Base-by-base conservation (phyloP, 2,113 vertebrate genomes). In the Falco punctatus region DNA sequence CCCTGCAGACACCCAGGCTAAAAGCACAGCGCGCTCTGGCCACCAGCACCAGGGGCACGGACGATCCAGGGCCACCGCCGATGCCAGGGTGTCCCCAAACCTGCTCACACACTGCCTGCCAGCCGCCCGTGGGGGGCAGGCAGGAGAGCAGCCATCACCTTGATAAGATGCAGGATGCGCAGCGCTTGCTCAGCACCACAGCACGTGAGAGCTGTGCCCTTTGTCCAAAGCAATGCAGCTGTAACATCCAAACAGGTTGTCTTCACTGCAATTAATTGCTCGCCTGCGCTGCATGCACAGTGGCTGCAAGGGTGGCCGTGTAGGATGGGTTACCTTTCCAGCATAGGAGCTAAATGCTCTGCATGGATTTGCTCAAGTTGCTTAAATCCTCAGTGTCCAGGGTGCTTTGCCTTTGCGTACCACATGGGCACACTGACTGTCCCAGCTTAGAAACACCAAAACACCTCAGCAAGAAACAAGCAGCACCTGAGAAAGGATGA, bases 151-250 rank as follows among this genome's bases (percentile, higher is more conserved):
- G 12, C 40, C 20, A 1, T 8, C 2, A 8, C 55, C 38, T 32
- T 2, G 4, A 4, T 9, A 40, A 27, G 40, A 30, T 21, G 2
- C 2, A 4, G n/a, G 26, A 58, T 30, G 9, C 3, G 14, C 9
- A 22, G n/a, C 2, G 1, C 22, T 18, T 14, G 20, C 23, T 54
- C 28, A 70, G 54, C 20, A n/a, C 49, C 27, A 30, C 22, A 51
- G 24, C 6, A 2, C 8, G 7, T 10, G 54, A 42, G 38, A 52
- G 38, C 54, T 26, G 27, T 3, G 19, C 4, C 15, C 13, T 24
- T 33, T 14, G 20, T 42, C 32, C 40, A n/a, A 38, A 75, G 32
- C 64, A 33, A 15, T 10, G 33, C 55, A 90, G n/a, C 61, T 17
- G 18, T 13, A 21, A 66, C 51, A 21, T 59, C 46, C 46, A 59